These are phyloP conservation scores for Andrena bicolor DNA, from an alignment of 2,888 invertebrate species.

Conservation along the genomic window DNA sequence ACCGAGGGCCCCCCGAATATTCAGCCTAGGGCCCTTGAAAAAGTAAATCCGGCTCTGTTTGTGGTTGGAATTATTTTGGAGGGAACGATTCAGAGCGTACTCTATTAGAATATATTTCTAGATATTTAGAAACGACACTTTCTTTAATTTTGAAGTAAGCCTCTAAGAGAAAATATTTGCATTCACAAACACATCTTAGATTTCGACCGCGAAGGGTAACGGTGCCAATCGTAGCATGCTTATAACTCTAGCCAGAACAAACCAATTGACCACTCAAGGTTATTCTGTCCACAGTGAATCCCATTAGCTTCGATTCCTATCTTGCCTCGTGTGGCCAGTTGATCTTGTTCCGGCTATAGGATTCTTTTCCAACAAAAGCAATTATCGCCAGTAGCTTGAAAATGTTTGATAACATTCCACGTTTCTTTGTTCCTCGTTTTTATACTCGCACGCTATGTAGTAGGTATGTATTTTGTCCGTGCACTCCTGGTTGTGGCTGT, in stretches of 20 bases:
- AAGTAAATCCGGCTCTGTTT: no score
- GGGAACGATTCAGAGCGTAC: not conserved
- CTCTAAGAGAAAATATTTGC: not conserved
- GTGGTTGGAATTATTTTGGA: not conserved
- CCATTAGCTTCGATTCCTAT: no score
- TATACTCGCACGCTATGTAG: slow-evolving; percentile 34
- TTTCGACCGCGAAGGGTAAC: not conserved
- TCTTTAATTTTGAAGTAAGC: not conserved
- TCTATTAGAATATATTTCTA: not conserved
- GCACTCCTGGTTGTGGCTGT: slow-evolving; percentile 39
- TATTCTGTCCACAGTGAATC: no score
- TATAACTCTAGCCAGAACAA: not conserved
- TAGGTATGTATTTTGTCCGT: slow-evolving; percentile 15
- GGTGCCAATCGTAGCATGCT: not conserved
- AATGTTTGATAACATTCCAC: slow-evolving; percentile 41
- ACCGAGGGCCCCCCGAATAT: no score
- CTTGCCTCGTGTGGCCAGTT: not conserved
- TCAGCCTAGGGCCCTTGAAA: no score
- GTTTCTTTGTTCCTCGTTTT: slow-evolving; percentile 7
- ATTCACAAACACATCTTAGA: not conserved
- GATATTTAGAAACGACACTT: not conserved
- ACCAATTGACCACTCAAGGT: no score
- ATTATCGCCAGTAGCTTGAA: not conserved
- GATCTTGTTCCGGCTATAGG: not conserved
- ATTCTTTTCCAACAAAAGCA: not conserved